Evolutionary conservation across 2,113 vertebrate genomes (phyloP).

Genomic region (Ailuropoda melanoleuca): DNA sequence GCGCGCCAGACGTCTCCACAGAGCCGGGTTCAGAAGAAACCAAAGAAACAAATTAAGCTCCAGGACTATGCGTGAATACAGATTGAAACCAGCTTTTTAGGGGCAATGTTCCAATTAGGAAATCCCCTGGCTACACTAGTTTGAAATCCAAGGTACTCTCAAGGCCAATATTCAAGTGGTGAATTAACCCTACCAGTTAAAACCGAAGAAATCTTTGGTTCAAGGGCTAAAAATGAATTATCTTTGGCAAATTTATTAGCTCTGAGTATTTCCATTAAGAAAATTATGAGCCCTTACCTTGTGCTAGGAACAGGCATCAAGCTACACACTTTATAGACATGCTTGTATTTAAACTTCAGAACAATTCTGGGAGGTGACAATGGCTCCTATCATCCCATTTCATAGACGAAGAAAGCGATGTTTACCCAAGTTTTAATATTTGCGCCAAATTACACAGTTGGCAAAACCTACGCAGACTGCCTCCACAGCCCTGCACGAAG

Average conservation of each 20-base stretch:
- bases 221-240: background rate
- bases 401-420: background rate
- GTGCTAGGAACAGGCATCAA: background rate
- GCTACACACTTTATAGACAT: fast-evolving
- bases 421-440: background rate
- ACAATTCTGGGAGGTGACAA: background rate
- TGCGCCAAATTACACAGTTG: background rate
- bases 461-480: background rate
- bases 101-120: background rate
- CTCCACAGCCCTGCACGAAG: fast-evolving
- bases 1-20: fast-evolving
- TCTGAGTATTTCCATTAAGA: background rate
- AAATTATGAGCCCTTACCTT: background rate
- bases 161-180: background rate
- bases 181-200: background rate
- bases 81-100: background rate
- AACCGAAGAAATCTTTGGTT: background rate
- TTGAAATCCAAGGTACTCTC: background rate
- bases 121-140: background rate
- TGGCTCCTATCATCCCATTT: background rate
- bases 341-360: background rate
- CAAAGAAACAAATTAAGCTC: background rate
- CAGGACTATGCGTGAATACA: fast-evolving
- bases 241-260: background rate
- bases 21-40: background rate